phyloP scores from a whole-genome alignment of 2,113 vertebrate genomes.

The Nerophis ophidion region DNA sequence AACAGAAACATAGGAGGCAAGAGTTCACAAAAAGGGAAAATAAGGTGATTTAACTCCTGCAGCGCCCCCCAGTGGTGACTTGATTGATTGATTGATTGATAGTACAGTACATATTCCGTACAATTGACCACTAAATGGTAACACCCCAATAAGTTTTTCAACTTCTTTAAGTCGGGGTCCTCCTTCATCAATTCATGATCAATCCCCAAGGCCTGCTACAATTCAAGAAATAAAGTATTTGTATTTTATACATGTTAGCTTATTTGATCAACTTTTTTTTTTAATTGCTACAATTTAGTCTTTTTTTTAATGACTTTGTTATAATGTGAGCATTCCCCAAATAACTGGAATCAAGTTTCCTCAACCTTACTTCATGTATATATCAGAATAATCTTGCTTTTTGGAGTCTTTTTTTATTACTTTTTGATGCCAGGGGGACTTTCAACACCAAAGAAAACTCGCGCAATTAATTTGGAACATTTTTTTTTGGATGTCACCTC shows the following conservation, averaged over 20 bases:
- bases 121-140: too few species aligned
- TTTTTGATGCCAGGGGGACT: conserved; percentile 47
- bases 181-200: too few species aligned
- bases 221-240: background rate
- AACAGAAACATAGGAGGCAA: too few species aligned
- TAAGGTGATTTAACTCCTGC: background rate
- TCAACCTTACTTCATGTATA: conserved; percentile 61
- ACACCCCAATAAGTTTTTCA: too few species aligned
- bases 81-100: too few species aligned
- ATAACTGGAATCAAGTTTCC: conserved; percentile 45
- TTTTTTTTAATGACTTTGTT: conserved; percentile 27
- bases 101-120: too few species aligned
- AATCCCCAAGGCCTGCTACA: background rate
- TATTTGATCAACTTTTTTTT: background rate
- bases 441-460: conserved; percentile 63
- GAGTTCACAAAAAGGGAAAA: too few species aligned
- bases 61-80: conserved; percentile 43
- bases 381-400: conserved; percentile 32
- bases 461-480: conserved; percentile 34
- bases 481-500: conserved; percentile 42
- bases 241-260: background rate
- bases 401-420: too few species aligned
- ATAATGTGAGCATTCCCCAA: conserved; percentile 33
- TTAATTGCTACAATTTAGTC: conserved; percentile 17
- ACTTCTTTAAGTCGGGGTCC: too few species aligned